phyloP scores from a whole-genome alignment of 2,888 invertebrate genomes.

The Yponomeuta evonymella region DNA sequence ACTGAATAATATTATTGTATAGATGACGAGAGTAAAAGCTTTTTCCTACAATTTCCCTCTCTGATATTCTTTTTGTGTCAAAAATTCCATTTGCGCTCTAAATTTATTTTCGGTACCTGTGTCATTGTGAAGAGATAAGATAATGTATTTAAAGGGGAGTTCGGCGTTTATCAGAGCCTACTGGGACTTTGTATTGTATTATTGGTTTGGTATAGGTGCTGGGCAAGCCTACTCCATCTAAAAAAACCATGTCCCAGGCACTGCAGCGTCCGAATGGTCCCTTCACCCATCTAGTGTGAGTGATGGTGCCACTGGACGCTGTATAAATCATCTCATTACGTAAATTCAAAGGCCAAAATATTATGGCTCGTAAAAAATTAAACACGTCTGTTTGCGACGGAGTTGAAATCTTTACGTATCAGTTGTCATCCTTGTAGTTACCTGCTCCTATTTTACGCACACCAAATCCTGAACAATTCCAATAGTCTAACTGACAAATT shows the following conservation, averaged over 20 bases:
- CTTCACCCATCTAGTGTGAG: no score
- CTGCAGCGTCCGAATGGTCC: no score
- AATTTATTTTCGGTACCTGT: constrained; percentile 1
- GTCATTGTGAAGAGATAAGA: constrained; percentile 4
- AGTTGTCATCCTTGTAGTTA: background rate
- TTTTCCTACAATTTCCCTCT: background rate
- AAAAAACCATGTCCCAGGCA: no score
- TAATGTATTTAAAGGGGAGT: background rate
- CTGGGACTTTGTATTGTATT: background rate
- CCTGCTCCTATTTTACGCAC: no score
- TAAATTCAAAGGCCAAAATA: background rate
- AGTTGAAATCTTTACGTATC: background rate
- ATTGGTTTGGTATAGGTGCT: no score
- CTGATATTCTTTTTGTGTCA: background rate
- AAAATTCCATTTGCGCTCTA: constrained; percentile 4
- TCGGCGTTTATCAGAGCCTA: background rate
- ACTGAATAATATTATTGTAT: constrained; percentile 8
- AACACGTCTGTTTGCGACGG: no score
- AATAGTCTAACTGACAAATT: no score
- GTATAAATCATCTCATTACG: no score
- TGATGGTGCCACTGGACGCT: no score
- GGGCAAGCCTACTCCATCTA: no score
- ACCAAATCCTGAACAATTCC: no score
- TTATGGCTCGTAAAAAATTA: no score
- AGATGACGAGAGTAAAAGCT: constrained; percentile 1